Evolutionary conservation across 2,797 vertebrate genomes (phyloP).

Genomic region (Siniperca undulata): DNA sequence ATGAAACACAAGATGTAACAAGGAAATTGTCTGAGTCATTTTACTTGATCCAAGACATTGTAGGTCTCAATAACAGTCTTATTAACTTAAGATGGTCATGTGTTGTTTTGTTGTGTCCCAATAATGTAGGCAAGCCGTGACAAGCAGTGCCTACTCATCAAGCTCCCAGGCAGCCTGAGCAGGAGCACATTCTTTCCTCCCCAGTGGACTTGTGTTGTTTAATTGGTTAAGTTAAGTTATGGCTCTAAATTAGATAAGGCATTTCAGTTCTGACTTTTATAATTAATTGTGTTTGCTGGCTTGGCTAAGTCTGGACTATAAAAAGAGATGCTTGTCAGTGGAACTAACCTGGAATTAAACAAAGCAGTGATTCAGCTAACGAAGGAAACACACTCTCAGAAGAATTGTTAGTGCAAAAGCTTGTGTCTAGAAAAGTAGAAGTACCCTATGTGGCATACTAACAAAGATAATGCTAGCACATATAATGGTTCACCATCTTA

Average conservation of each 20-base stretch:
- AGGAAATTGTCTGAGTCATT: not conserved
- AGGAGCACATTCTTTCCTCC: constrained; percentile 36
- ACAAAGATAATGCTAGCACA: not conserved
- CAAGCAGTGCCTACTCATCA: constrained; percentile 52
- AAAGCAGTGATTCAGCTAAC: constrained; percentile 54
- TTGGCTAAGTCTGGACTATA: constrained; percentile 43
- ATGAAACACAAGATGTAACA: not conserved
- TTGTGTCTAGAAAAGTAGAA: constrained; percentile 1
- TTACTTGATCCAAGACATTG: not conserved
- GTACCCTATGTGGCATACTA: not conserved
- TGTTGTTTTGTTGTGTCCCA: constrained; percentile 40
- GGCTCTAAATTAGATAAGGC: constrained; percentile 61
- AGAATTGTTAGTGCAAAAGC: constrained; percentile 3
- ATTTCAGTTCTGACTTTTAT: constrained; percentile 47
- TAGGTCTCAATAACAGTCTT: not conserved
- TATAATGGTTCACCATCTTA: not conserved
- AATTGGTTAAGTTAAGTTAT: constrained; percentile 59
- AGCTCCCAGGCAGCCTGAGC: constrained; percentile 28
- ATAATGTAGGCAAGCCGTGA: constrained; percentile 52
- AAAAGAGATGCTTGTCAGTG: constrained; percentile 49
- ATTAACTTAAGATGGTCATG: constrained; percentile 15
- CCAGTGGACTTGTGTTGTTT: constrained; percentile 45
- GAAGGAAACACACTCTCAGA: constrained; percentile 3
- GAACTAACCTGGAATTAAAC: constrained; percentile 49
- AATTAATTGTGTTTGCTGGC: constrained; percentile 57